Evolutionary conservation across 2,113 vertebrate species (phyloP).

Genomic region (Lamprotornis superbus): DNA sequence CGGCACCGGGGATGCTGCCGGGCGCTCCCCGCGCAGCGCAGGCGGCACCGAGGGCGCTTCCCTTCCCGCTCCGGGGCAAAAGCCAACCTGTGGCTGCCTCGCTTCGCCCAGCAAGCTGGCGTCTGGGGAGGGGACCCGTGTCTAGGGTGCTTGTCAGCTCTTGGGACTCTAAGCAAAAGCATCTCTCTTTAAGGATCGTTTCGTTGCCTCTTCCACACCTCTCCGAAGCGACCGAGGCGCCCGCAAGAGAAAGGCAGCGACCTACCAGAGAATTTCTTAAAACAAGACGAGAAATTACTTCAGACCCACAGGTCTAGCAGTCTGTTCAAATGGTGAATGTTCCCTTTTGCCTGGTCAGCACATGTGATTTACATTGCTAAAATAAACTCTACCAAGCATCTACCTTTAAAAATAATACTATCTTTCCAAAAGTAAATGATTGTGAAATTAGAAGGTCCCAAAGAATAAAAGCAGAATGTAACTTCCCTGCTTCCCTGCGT

Average conservation of each 20-base stretch:
- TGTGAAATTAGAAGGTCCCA: conserved; percentile 30
- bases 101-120: not conserved
- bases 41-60: not conserved
- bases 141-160: not conserved
- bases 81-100: not conserved
- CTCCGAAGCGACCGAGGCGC: not conserved
- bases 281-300: not conserved
- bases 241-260: not conserved
- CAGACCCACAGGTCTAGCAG: not conserved
- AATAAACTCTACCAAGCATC: not conserved
- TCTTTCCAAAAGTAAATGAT: conserved; percentile 47
- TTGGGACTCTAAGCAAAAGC: not conserved
- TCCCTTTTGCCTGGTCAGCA: not conserved
- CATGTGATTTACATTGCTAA: conserved; percentile 53
- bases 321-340: not conserved
- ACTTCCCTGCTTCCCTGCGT: not conserved
- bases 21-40: not conserved
- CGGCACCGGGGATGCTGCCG: not conserved
- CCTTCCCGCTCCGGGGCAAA: not conserved
- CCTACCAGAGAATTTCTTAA: not conserved
- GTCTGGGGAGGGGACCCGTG: not conserved
- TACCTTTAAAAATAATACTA: conserved; percentile 49
- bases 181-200: not conserved
- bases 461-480: conserved; percentile 29
- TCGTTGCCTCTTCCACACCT: not conserved